Percentiles rank a stretch among this genome's conserved stretches.
Conservation (phyloP, 2,797 vertebrate species). For the Toxotes lorentzi region DNA sequence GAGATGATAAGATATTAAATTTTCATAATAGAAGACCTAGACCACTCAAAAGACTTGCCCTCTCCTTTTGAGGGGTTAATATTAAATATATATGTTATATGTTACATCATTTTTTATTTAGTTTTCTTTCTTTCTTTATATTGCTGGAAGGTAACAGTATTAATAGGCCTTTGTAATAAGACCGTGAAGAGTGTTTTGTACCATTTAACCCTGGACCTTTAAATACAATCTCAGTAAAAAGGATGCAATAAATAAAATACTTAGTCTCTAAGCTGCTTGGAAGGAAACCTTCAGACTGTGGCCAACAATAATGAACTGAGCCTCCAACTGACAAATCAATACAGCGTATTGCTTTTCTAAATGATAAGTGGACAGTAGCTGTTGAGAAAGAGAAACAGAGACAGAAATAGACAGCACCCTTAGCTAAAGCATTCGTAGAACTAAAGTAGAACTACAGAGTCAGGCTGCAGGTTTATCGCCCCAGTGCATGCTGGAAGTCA, state of each 20-base stretch:
- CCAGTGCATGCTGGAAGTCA: no score
- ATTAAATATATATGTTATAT: neutral
- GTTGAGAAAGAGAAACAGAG: neutral
- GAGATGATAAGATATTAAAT: conserved; percentile 9
- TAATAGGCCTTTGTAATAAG: conserved; percentile 23
- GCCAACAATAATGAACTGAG: neutral
- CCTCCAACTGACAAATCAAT: conserved; percentile 17
- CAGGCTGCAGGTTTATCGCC: no score
- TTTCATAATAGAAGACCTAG: conserved; percentile 21
- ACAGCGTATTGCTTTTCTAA: neutral
- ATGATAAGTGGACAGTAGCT: neutral
- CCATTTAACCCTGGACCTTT: neutral
- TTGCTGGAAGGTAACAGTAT: conserved; percentile 8
- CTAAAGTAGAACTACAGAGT: no score
- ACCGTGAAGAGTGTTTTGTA: conserved; percentile 10
- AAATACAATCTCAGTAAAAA: neutral
- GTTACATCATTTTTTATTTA: conserved; percentile 16
- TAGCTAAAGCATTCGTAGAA: no score
- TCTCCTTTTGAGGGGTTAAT: conserved; percentile 12
- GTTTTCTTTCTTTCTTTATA: neutral
- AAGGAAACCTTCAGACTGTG: conserved; percentile 2
- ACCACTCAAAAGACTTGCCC: conserved; percentile 6
- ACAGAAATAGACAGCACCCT: no score
- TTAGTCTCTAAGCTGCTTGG: neutral
- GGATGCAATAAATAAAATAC: neutral